phyloP scores from a whole-genome alignment of 2,113 vertebrate species.

The Peromyscus maniculatus region DNA sequence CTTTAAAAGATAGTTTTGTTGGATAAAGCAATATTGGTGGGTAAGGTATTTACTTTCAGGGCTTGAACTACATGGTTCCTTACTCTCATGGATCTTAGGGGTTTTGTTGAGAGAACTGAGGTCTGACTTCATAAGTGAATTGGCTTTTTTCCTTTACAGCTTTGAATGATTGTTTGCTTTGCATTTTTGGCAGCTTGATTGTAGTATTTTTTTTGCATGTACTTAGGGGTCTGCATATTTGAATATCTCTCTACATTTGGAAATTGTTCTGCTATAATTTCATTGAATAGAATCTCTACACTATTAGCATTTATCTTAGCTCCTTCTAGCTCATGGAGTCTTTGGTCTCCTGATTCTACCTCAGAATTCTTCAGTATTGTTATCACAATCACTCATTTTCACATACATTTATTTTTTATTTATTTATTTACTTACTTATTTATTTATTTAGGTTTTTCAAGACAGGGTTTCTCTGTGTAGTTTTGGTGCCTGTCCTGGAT shows the following conservation, averaged over 20 bases:
- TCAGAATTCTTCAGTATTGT: not conserved
- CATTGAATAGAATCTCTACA: not conserved
- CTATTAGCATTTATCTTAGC: not conserved
- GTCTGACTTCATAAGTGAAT: not conserved
- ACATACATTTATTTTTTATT: not conserved
- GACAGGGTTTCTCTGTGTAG: too few species aligned
- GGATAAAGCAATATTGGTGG: not conserved
- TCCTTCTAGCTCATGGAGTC: not conserved
- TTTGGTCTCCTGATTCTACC: not conserved
- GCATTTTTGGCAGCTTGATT: not conserved
- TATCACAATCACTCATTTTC: not conserved
- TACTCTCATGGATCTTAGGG: not conserved
- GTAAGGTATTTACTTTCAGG: not conserved
- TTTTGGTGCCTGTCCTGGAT: too few species aligned
- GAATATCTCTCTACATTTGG: not conserved
- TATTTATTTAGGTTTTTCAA: too few species aligned
- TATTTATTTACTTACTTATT: too few species aligned
- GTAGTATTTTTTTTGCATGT: not conserved
- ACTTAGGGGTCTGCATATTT: not conserved
- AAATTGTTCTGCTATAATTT: not conserved
- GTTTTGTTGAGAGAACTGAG: not conserved
- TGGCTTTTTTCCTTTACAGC: not conserved
- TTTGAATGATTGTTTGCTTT: not conserved
- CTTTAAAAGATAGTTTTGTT: not conserved
- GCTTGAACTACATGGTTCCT: too few species aligned